Conservation (phyloP, 2,113 vertebrate species). For the Oreotrochilus melanogaster region DNA sequence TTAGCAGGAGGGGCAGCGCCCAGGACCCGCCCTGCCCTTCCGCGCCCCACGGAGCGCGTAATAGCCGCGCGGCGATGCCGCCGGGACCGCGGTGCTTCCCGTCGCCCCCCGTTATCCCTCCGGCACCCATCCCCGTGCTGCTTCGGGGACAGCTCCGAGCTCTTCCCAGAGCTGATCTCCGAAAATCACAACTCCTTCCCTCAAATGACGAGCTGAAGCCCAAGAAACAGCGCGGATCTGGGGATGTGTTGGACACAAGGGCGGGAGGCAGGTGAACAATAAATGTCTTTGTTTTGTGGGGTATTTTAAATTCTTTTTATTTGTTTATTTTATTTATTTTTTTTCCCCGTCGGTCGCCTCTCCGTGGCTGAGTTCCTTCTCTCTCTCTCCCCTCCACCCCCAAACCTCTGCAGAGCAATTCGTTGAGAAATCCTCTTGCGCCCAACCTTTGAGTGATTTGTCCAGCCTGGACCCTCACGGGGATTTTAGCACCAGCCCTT, state of each 20-base stretch:
- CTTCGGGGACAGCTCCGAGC: background rate
- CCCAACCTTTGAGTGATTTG: conserved; percentile 86
- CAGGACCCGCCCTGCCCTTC: background rate
- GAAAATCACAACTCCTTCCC: background rate
- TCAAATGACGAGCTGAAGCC: background rate
- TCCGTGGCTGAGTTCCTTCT: background rate
- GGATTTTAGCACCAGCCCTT: conserved; percentile 83
- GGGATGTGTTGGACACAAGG: background rate
- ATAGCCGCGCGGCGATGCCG: background rate
- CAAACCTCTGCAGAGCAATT: conserved; percentile 87
- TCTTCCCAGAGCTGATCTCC: background rate
- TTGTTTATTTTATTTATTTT: too few species aligned
- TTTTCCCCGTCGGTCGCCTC: background rate
- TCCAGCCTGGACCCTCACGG: conserved; percentile 85
- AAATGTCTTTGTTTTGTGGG: background rate
- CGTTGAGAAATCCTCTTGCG: conserved; percentile 94
- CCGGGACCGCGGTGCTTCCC: background rate
- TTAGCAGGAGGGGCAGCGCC: background rate
- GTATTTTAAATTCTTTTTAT: background rate
- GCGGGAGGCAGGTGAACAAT: background rate
- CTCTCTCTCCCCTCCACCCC: too few species aligned
- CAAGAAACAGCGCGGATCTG: background rate
- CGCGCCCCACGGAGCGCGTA: background rate
- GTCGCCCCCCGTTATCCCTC: background rate
- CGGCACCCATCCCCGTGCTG: background rate